These are phyloP conservation scores for Pasiphila rectangulata DNA, from an alignment of 2,888 invertebrate genomes.

Conservation along the genomic window DNA sequence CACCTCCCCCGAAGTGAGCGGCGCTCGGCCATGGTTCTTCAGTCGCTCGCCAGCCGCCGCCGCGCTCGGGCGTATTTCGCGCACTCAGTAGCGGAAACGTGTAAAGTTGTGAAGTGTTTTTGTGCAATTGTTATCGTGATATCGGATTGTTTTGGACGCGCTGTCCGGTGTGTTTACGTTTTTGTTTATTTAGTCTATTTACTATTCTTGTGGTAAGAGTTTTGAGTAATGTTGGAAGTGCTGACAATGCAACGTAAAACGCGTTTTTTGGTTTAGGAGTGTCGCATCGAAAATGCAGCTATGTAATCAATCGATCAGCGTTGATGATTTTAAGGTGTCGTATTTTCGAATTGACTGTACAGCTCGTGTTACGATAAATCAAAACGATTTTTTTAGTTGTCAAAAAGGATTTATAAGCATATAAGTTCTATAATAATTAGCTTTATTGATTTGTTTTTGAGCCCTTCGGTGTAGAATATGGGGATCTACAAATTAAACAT, in stretches of 20 bases:
- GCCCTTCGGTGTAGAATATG: too few species aligned
- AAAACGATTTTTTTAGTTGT: too few species aligned
- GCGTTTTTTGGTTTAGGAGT: slow-evolving; percentile 1
- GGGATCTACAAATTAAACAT: too few species aligned
- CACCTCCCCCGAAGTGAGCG: slow-evolving; percentile 61
- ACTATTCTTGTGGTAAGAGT: slow-evolving; percentile 37
- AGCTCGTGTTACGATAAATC: too few species aligned
- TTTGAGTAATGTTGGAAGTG: background rate
- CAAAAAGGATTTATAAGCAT: too few species aligned
- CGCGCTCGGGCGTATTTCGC: slow-evolving; percentile 25
- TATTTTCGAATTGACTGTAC: too few species aligned
- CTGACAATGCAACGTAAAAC: slow-evolving; percentile 2
- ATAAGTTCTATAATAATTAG: too few species aligned
- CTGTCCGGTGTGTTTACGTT: slow-evolving; percentile 60
- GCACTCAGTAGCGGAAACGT: slow-evolving; percentile 24
- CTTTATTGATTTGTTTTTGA: too few species aligned
- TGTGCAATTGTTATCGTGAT: slow-evolving; percentile 39
- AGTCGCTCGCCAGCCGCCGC: slow-evolving; percentile 39
- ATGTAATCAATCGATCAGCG: too few species aligned
- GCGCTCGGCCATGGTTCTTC: slow-evolving; percentile 60
- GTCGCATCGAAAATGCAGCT: background rate
- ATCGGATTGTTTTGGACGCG: slow-evolving; percentile 41
- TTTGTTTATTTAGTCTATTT: too few species aligned
- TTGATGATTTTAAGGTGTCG: background rate
- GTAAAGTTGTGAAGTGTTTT: slow-evolving; percentile 50